A percentile compares a stretch with the other conserved stretches of the same genome.
Conservation (phyloP, 2,797 vertebrate species). For the Tapera naevia region DNA sequence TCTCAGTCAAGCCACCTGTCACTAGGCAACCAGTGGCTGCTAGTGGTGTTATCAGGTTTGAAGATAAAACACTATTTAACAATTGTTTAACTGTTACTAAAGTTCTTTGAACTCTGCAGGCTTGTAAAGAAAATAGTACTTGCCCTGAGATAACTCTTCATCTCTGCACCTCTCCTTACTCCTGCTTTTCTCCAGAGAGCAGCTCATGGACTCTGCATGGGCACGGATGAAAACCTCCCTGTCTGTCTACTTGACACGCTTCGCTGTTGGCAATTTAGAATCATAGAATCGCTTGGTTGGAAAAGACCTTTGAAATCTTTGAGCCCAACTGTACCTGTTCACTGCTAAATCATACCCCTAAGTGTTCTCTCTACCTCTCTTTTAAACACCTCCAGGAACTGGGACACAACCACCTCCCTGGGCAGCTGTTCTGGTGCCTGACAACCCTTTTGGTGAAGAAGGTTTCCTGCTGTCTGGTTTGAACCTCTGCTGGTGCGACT, state of each 20-base stretch:
- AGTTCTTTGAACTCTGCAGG: not conserved
- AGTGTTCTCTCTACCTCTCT: too few species aligned
- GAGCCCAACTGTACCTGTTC: too few species aligned
- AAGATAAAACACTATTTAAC: conserved; percentile 35
- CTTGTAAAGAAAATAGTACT: not conserved
- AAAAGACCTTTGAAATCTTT: too few species aligned
- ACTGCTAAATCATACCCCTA: too few species aligned
- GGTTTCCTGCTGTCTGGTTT: too few species aligned
- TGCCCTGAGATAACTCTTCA: not conserved
- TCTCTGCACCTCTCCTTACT: not conserved
- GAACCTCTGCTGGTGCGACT: too few species aligned
- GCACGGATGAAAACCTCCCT: not conserved
- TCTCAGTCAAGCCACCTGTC: not conserved
- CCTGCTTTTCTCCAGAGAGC: not conserved
- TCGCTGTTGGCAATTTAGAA: rapidly evolving
- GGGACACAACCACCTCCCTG: too few species aligned
- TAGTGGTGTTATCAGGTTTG: not conserved
- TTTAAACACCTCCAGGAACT: too few species aligned
- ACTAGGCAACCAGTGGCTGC: not conserved
- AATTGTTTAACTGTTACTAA: not conserved
- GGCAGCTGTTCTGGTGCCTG: too few species aligned
- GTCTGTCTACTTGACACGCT: rapidly evolving
- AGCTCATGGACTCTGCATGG: rapidly evolving
- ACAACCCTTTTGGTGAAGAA: too few species aligned
- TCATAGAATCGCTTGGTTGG: too few species aligned